Evolutionary conservation across 2,888 invertebrate genomes (phyloP), one percentile per base, ranked within the genome.

Genomic region (Heliconius ismenius): DNA sequence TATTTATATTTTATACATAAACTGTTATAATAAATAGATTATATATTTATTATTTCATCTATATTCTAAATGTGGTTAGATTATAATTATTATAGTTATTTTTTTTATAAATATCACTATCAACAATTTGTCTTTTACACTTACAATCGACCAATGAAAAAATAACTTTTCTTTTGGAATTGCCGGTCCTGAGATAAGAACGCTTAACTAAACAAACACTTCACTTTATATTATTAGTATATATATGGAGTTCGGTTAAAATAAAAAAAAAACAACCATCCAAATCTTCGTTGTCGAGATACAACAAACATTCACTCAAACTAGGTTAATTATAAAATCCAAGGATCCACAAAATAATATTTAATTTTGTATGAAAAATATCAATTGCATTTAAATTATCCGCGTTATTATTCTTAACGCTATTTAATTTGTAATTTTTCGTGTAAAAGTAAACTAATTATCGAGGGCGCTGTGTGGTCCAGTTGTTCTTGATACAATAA

Each of bases 251-350:
- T 49, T 49, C 18, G 7, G 49, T 18, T 49, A 3, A 49, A 18
- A 21, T 49, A 49, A 18, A 18, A 4, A 18, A 4, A 36, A 36
- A 36, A n/a, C 63, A 7, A 18, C 49, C 13, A 72, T 24, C 58
- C 60, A 72, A 72, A 76, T 39, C 58, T 76, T 26, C 49, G 72
- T 72, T 67, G 76, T 70, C 74, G 26, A 76, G 74, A 54, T 54
- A 65, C 75, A n/a, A 32, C 39, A 62, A 58, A 77, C 81, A 78
- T 81, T 83, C 81, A 75, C 80, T 73, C 75, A 79, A 84, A 83
- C 81, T 82, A 79, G 84, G 85, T 85, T 84, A 84, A 84, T 83
- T 82, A 83, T 83, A 80, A 79, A 80, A 75, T 80, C 78, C 80
- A 78, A 81, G 81, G 77, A 73, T 76, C 73, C 72, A 79, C 76